Evolutionary conservation across 2,113 vertebrate species (phyloP).

Genomic region (Conger conger): DNA sequence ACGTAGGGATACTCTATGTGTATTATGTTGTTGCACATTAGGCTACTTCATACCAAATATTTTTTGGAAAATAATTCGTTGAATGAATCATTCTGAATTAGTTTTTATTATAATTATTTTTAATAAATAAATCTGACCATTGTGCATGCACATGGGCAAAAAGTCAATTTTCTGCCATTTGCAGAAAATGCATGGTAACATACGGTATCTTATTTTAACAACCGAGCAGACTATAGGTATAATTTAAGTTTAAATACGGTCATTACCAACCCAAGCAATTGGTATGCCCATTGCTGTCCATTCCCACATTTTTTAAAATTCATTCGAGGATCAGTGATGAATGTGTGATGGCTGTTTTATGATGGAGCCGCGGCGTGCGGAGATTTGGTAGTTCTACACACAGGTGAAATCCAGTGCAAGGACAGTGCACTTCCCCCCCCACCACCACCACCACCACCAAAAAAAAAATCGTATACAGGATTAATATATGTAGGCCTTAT

Average conservation of each 20-base stretch:
- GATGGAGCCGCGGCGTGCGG: constrained; percentile 21
- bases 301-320: not conserved
- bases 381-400: not conserved
- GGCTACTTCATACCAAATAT: too few species aligned
- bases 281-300: not conserved
- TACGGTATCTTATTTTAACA: not conserved
- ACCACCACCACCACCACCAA: too few species aligned
- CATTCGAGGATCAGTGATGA: not conserved
- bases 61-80: too few species aligned
- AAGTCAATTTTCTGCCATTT: not conserved
- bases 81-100: too few species aligned
- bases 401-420: constrained; percentile 7
- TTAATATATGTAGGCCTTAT: not conserved
- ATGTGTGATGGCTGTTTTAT: constrained; percentile 20
- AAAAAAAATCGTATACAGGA: not conserved
- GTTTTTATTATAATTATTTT: too few species aligned
- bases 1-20: too few species aligned
- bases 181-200: not conserved
- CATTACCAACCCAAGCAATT: not conserved
- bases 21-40: too few species aligned
- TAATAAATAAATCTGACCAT: too few species aligned
- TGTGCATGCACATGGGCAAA: not conserved
- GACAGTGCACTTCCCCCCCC: constrained; percentile 1
- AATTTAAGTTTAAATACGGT: too few species aligned
- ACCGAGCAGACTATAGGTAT: not conserved